phyloP scores from a whole-genome alignment of 1,140 invertebrate genomes.

The Heliconius congener region DNA sequence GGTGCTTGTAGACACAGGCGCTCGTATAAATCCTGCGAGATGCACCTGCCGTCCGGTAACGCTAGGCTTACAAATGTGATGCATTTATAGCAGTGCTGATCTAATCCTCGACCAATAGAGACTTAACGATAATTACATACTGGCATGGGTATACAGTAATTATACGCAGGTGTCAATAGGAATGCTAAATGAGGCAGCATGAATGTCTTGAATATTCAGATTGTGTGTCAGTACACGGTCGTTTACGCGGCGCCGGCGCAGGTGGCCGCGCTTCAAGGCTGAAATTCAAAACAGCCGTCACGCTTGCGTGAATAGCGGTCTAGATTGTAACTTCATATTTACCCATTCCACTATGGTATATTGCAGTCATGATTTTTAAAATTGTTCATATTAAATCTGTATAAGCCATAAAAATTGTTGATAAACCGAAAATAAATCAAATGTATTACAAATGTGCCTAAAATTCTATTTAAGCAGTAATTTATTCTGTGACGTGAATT shows the following conservation, averaged over 20 bases:
- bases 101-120: slow-evolving; percentile 24
- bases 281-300: slow-evolving; percentile 81
- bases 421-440: too few relatives aligned
- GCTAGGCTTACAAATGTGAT: slow-evolving; percentile 27
- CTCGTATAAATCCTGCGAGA: slow-evolving; percentile 75
- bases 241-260: slow-evolving; percentile 80
- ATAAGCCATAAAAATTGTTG: too few relatives aligned
- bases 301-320: slow-evolving; percentile 74
- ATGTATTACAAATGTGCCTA: background rate
- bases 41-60: slow-evolving; percentile 65
- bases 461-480: slow-evolving; percentile 40
- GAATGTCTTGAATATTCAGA: slow-evolving; percentile 80
- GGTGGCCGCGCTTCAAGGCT: slow-evolving; percentile 79
- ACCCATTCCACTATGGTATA: slow-evolving; percentile 36
- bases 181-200: slow-evolving; percentile 72
- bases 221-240: slow-evolving; percentile 78
- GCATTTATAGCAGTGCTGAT: slow-evolving; percentile 37
- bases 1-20: slow-evolving; percentile 62
- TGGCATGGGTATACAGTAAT: slow-evolving; percentile 46
- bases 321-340: slow-evolving; percentile 64
- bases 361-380: slow-evolving; percentile 18
- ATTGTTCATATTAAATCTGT: too few relatives aligned
- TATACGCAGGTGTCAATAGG: slow-evolving; percentile 69
- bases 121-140: slow-evolving; percentile 26
- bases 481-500: slow-evolving; percentile 61